A percentile compares a stretch with the other conserved stretches of the same genome.
These are phyloP conservation scores for Aurelia aurita DNA, from an alignment of 30 jellyfish, hydroid and myxozoan species.

Conservation along the genomic window DNA sequence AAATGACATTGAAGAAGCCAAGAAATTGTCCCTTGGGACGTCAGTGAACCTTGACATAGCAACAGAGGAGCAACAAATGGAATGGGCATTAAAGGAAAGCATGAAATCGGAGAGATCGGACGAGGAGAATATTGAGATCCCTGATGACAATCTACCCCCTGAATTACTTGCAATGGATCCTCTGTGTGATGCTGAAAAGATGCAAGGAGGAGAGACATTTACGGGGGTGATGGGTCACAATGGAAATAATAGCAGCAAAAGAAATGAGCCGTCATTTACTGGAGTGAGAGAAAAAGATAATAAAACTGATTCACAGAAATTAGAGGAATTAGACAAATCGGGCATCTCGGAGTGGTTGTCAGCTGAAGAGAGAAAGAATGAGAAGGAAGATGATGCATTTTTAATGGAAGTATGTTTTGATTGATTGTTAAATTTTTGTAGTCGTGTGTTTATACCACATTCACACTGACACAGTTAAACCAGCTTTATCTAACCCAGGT, in stretches of 20 bases:
- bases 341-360: conserved; percentile 6
- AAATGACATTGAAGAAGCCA: conserved; percentile 41
- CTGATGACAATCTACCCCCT: conserved; percentile 12
- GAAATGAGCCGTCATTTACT: conserved; percentile 15
- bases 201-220: not conserved
- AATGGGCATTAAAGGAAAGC: conserved; percentile 68
- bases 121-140: not conserved
- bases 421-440: too few relatives aligned
- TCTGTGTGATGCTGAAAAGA: not conserved
- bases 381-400: conserved; percentile 16
- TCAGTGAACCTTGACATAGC: conserved; percentile 23
- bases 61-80: conserved; percentile 71
- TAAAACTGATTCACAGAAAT: not conserved
- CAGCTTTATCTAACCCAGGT: too few relatives aligned
- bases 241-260: not conserved
- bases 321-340: not conserved
- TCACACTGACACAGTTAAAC: too few relatives aligned
- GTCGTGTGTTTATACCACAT: too few relatives aligned
- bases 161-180: conserved; percentile 23
- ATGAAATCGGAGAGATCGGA: conserved; percentile 9
- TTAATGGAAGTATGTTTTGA: not conserved
- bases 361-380: conserved; percentile 15
- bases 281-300: conserved; percentile 16
- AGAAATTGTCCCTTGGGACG: conserved; percentile 5
- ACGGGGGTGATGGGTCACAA: not conserved